Conservation (phyloP, 2,113 vertebrate genomes). For the Pygoscelis antarcticus region DNA sequence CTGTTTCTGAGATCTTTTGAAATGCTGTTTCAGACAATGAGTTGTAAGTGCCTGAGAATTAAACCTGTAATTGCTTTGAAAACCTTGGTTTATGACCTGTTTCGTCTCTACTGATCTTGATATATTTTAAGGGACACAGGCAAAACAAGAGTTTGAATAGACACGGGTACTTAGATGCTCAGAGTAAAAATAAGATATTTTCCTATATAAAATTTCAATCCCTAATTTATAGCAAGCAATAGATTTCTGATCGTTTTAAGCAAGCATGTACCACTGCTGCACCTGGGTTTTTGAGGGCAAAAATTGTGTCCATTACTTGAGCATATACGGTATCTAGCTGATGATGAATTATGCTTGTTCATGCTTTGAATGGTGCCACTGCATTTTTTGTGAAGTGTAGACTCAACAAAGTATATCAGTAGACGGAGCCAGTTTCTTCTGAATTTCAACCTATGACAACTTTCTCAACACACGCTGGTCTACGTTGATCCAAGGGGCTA, state of each 20-base stretch:
- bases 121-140: neutral
- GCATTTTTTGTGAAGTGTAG: conserved; percentile 40
- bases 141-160: neutral
- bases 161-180: neutral
- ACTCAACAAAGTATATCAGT: conserved; percentile 57
- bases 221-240: neutral
- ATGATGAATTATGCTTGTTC: conserved; percentile 19
- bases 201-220: neutral
- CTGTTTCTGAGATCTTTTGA: neutral
- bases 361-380: conserved; percentile 25
- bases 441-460: conserved; percentile 40
- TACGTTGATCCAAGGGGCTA: neutral
- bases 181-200: neutral
- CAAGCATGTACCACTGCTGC: neutral
- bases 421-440: neutral
- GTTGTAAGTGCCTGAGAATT: neutral
- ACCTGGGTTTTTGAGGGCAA: neutral
- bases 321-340: neutral
- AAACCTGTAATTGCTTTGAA: neutral
- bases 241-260: neutral
- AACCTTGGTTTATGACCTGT: neutral
- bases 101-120: neutral
- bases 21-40: neutral
- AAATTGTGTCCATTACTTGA: neutral
- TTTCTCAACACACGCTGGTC: neutral